phyloP scores from a whole-genome alignment of 2,797 vertebrate species.

The Ibycter americanus region DNA sequence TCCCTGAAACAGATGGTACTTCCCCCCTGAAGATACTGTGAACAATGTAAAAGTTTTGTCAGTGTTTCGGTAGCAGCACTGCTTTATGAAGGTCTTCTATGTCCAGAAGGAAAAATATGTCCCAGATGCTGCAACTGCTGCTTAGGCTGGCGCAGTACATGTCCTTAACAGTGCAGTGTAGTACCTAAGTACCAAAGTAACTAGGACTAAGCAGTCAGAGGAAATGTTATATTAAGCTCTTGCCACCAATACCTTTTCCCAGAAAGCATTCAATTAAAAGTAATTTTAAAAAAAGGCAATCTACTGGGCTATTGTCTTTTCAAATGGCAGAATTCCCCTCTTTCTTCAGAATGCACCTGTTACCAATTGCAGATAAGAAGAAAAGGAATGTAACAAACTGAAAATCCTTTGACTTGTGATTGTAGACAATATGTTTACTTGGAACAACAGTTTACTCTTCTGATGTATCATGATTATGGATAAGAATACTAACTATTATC shows the following conservation, averaged over 20 bases:
- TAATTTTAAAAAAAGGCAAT: not conserved
- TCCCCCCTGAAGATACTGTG: not conserved
- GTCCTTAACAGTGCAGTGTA: conserved; percentile 9
- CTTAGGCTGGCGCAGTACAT: not conserved
- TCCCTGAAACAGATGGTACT: not conserved
- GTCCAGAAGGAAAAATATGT: conserved; percentile 8
- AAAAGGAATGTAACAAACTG: conserved; percentile 38
- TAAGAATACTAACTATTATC: conserved; percentile 81
- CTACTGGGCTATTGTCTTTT: not conserved
- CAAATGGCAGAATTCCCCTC: not conserved
- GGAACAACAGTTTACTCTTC: conserved; percentile 23
- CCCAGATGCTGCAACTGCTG: conserved; percentile 33
- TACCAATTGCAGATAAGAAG: not conserved
- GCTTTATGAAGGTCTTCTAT: conserved; percentile 14
- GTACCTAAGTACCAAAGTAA: conserved; percentile 24
- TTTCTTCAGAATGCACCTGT: conserved; percentile 5
- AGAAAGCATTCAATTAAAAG: not conserved
- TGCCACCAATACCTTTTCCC: not conserved
- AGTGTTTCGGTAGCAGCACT: conserved; percentile 2
- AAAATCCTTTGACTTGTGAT: conserved; percentile 21
- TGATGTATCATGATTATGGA: not conserved
- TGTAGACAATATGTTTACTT: conserved; percentile 19
- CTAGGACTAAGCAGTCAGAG: conserved; percentile 28
- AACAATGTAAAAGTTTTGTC: not conserved
- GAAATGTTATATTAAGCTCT: conserved; percentile 40